Base-by-base conservation (phyloP, 1,140 invertebrate genomes). In the Ylistrum balloti region DNA sequence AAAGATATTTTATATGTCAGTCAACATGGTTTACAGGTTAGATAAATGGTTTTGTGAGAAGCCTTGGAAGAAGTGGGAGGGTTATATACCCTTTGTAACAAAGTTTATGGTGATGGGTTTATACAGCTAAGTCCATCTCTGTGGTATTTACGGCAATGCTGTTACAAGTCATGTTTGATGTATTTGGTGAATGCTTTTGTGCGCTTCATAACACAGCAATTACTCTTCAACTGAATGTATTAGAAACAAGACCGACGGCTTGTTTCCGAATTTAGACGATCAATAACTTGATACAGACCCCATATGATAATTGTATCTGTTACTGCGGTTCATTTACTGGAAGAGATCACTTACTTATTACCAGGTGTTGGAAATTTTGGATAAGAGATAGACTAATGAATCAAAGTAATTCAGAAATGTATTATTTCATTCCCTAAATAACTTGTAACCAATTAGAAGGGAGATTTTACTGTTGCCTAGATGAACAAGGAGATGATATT, bases 151-250 rank as follows among this genome's bases (percentile, higher is more conserved):
- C 17, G 41, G 56, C 56, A 74, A 28, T n/a, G 56, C 56, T 74
- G 56, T 74, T 74, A 74, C 56, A 74, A 74, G 56, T 74, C 56
- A 74, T 74, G 56, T 74, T 74, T 74, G 56, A n/a, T 28, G 56
- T 74, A 74, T 48, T 48, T 20, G 45, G 45, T 48, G 45, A 48
- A 48, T 74, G 22, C n/a, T 74, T n/a, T 74, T 74, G 56, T 74
- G 22, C 28, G 56, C 56, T 1, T 74, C 56, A 74, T 74, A 74
- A 74, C n/a, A 74, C 56, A 74, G 56, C 56, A 74, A 74, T 74
- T 74, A 74, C 56, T 74, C n/a, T 5, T 28, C 56, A 74, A 74
- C 9, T 74, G 56, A 74, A 74, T 74, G 22, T 74, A 28, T 74
- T 74, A 28, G 56, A 74, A 74, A 28, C 56, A 74, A 74, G 56